A percentile compares a stretch with the other conserved stretches of the same genome.
Evolutionary conservation across 2,888 invertebrate species (phyloP).

Genomic region (Rhagonycha lutea): DNA sequence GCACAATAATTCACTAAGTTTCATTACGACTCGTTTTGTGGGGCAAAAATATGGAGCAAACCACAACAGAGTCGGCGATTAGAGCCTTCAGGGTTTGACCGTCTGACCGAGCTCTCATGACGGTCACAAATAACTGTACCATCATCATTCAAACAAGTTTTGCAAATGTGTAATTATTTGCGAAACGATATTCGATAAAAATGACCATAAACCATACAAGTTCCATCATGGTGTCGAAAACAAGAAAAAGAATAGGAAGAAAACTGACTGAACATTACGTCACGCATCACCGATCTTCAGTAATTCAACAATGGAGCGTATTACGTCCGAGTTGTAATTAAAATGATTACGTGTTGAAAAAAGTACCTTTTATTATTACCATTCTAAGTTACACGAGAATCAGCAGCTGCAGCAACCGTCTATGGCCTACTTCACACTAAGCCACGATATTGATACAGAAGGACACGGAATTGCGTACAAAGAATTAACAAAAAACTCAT

Average conservation of each 20-base stretch:
- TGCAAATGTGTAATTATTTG: slow-evolving; percentile 6
- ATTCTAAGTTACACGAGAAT: slow-evolving; percentile 10
- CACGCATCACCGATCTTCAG: neutral
- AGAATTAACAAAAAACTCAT: slow-evolving; percentile 17
- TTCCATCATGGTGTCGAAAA: neutral
- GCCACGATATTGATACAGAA: slow-evolving; percentile 11
- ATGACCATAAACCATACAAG: neutral
- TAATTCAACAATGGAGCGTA: neutral
- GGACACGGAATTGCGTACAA: slow-evolving; percentile 25
- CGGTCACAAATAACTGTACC: slow-evolving; percentile 28
- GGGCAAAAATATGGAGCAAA: slow-evolving; percentile 16
- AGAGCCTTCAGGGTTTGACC: slow-evolving; percentile 38
- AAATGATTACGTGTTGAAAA: neutral
- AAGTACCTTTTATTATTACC: slow-evolving; percentile 9
- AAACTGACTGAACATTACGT: neutral
- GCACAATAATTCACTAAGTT: slow-evolving; percentile 1
- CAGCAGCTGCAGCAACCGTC: slow-evolving; percentile 23
- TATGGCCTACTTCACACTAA: slow-evolving; percentile 27
- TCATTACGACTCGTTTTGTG: neutral
- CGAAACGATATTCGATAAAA: neutral
- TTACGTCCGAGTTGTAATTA: neutral
- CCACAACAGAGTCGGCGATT: neutral
- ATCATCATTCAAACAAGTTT: slow-evolving; percentile 13
- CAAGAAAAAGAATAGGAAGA: neutral
- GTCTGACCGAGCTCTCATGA: slow-evolving; percentile 38